Conservation (phyloP, 2,888 invertebrate species). For the Caenorhabditis sp. region DNA sequence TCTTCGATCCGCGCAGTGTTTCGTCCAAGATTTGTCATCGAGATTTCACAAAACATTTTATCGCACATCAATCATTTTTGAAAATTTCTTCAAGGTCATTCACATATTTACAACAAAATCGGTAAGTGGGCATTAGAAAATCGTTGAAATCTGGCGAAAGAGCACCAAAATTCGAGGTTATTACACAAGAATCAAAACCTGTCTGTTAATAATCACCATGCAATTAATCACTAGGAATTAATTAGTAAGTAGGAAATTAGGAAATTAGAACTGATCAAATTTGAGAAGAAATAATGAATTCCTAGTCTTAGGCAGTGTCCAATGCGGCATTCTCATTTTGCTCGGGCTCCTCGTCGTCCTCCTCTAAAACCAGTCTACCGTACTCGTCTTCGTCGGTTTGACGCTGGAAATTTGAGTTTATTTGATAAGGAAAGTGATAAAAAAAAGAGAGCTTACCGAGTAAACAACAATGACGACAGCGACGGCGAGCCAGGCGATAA, state of each 20-base stretch:
- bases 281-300: too few species aligned
- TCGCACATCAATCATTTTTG: not conserved
- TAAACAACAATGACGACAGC: slow-evolving; percentile 55
- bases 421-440: not conserved
- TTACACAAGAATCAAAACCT: slow-evolving; percentile 4
- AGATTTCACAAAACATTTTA: not conserved
- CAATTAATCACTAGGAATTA: slow-evolving; percentile 11
- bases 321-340: slow-evolving; percentile 6
- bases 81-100: slow-evolving; percentile 1
- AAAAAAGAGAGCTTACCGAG: slow-evolving; percentile 33
- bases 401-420: slow-evolving; percentile 51
- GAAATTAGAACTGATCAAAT: too few species aligned
- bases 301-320: slow-evolving; percentile 25
- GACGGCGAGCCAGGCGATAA: slow-evolving; percentile 62
- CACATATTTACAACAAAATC: slow-evolving; percentile 2
- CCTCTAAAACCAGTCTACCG: slow-evolving; percentile 58
- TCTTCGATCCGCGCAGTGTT: slow-evolving; percentile 11
- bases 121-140: not conserved
- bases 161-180: not conserved
- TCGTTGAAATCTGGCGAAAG: not conserved
- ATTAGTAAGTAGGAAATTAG: slow-evolving; percentile 20
- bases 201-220: not conserved
- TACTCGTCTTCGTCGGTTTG: slow-evolving; percentile 58
- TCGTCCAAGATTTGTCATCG: not conserved
- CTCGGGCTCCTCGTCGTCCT: slow-evolving; percentile 41